Conservation (phyloP, 2,888 invertebrate species). For the Hypercompe scribonia region DNA sequence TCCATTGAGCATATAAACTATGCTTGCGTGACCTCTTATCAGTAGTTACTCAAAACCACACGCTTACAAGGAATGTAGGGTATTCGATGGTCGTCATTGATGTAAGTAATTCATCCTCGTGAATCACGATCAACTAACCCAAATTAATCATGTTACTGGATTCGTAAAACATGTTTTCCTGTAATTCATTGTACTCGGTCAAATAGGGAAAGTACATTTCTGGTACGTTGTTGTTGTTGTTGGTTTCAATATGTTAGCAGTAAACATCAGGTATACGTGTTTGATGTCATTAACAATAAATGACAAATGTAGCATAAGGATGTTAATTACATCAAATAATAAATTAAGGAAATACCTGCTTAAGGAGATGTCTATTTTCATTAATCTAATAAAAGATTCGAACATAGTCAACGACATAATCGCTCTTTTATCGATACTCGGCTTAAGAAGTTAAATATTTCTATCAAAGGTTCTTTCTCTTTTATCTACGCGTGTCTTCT, state of each 20-base stretch:
- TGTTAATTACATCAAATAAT: not conserved
- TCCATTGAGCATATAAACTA: conserved; percentile 48
- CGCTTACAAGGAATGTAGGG: conserved; percentile 35
- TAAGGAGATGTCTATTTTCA: not conserved
- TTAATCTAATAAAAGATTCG: not conserved
- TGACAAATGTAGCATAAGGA: not conserved
- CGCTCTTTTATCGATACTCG: not conserved
- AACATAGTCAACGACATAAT: not conserved
- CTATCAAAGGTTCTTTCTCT: too few relatives aligned
- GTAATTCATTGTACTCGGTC: not conserved
- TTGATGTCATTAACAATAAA: not conserved
- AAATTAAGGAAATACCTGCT: not conserved
- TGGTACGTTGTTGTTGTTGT: not conserved
- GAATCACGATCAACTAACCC: conserved; percentile 42
- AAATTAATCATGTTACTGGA: conserved; percentile 33
- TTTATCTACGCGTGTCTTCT: too few relatives aligned
- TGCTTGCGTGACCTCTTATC: conserved; percentile 75
- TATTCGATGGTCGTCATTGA: conserved; percentile 35
- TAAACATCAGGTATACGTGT: not conserved
- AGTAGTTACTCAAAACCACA: conserved; percentile 42
- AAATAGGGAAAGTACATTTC: conserved; percentile 9
- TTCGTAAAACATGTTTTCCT: conserved; percentile 10
- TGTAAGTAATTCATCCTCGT: conserved; percentile 32
- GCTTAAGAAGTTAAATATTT: not conserved
- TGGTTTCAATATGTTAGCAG: not conserved